Base-by-base conservation (phyloP, 1,140 invertebrate species). In the Planococcus citri region DNA sequence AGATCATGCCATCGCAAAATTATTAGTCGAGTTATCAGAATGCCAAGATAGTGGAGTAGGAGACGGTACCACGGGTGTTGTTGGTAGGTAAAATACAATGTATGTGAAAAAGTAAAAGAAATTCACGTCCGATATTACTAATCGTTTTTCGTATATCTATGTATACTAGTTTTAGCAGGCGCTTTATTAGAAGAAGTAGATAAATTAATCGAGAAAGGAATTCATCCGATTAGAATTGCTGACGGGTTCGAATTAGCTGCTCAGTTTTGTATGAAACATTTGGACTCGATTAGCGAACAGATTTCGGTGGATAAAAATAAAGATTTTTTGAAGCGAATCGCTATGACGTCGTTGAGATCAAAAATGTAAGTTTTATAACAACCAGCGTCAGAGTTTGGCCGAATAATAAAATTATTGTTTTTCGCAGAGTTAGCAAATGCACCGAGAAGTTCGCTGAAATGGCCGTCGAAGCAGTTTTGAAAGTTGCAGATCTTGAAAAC, bases 171-270 rank as follows among this genome's bases (percentile, higher is more conserved):
- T 1, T 76, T 94, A 33, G 89, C 89, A 75, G 94, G 97, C 70
- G 94, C 97, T 25, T 80, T 99, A 0, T 78, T 99, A 38, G 97
- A 99, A 78, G 94, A 98, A 78, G 96, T 97, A 2, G 93, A 96
- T 73, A 80, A 86, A 71, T 77, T 99, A 0, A 78, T 99, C 0
- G 95, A 99, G 79, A 90, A 93, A 77, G 97, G 97, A 20, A 97
- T 99, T 78, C 97, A 99, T 80, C 97, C 97, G 0, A 97, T 98
- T 72, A 86, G 96, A 74, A 97, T 99, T 76, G 95, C 97, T 29
- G 97, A 99, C 84, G 97, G 97, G 38, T 99, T 94, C 79, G 97
- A 99, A 81, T 81, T 98, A 78, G 97, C 97, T 4, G 95, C 95
- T 1, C 90, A 94, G 73, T 86, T 86, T 73, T 94, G 97, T 6